Percentiles rank a stretch among this genome's conserved stretches.
phyloP scores from a whole-genome alignment of 2,113 vertebrate species.

The Polypterus senegalus region DNA sequence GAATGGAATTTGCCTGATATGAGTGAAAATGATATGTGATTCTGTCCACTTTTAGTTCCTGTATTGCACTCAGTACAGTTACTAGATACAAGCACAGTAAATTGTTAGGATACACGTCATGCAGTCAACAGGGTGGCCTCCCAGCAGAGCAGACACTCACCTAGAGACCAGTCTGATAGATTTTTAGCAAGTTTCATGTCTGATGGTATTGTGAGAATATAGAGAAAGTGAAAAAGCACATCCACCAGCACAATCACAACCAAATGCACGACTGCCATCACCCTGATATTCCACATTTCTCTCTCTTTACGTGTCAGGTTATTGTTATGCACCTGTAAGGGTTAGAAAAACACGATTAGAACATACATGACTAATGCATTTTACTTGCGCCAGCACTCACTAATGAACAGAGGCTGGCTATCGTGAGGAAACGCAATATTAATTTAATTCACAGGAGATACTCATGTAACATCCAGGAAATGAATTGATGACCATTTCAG shows the following conservation, averaged over 20 bases:
- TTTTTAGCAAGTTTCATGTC: conserved; percentile 73
- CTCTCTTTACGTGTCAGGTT: conserved; percentile 58
- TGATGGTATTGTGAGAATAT: conserved; percentile 79
- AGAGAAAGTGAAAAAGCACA: conserved; percentile 86
- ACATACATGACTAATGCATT: neutral
- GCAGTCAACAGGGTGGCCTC: too few relatives aligned
- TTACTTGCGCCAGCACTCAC: rapidly evolving
- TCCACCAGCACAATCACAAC: conserved; percentile 57
- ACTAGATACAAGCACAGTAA: too few relatives aligned
- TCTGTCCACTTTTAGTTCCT: too few relatives aligned
- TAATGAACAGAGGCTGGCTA: too few relatives aligned
- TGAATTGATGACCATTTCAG: too few relatives aligned
- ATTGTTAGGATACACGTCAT: too few relatives aligned
- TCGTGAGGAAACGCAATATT: too few relatives aligned
- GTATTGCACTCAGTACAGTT: too few relatives aligned
- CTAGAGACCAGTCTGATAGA: conserved; percentile 78
- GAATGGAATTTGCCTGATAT: too few relatives aligned
- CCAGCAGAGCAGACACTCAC: conserved; percentile 41
- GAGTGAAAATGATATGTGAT: too few relatives aligned
- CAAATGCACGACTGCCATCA: conserved; percentile 53
- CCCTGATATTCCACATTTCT: conserved; percentile 69
- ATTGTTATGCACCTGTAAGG: conserved; percentile 55
- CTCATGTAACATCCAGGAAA: too few relatives aligned
- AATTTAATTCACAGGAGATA: too few relatives aligned
- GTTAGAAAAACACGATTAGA: conserved; percentile 12